Evolutionary conservation across 2,888 invertebrate species (phyloP).

Genomic region (Zaprionus obscuricornis): DNA sequence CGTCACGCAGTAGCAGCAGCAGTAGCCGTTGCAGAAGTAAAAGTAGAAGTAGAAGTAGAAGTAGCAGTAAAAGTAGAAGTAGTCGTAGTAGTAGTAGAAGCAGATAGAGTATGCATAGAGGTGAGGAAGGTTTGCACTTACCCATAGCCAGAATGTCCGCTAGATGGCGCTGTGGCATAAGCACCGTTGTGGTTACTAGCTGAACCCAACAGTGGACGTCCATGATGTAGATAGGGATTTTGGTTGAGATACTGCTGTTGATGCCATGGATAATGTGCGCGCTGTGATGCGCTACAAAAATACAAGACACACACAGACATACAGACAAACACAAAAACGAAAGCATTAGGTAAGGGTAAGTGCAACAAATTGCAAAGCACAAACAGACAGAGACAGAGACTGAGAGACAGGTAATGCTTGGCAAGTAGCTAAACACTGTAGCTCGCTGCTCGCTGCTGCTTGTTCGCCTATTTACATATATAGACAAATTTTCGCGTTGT

Average conservation of each 20-base stretch:
- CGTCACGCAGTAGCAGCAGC: no score
- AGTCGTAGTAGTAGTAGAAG: background rate
- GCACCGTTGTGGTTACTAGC: conserved; percentile 66
- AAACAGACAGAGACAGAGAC: conserved; percentile 22
- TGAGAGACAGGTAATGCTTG: conserved; percentile 8
- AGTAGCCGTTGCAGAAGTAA: background rate
- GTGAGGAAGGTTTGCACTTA: conserved; percentile 44
- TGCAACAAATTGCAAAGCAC: conserved; percentile 48
- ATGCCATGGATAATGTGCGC: conserved; percentile 63
- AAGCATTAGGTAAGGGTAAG: conserved; percentile 41
- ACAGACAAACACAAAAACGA: background rate
- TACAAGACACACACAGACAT: conserved; percentile 8
- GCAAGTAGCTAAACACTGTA: no score
- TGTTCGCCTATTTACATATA: no score
- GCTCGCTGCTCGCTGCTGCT: no score
- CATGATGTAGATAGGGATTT: conserved; percentile 50
- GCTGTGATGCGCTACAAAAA: conserved; percentile 55
- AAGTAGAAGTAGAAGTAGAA: background rate
- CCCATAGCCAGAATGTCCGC: conserved; percentile 76
- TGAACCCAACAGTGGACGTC: conserved; percentile 55
- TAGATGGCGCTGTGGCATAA: conserved; percentile 55
- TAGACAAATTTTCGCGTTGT: conserved; percentile 55
- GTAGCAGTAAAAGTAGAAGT: no score
- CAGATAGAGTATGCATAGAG: background rate
- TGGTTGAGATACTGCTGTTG: conserved; percentile 44